Base-by-base conservation (phyloP, 2,113 vertebrate species). In the Dissostichus mawsoni region DNA sequence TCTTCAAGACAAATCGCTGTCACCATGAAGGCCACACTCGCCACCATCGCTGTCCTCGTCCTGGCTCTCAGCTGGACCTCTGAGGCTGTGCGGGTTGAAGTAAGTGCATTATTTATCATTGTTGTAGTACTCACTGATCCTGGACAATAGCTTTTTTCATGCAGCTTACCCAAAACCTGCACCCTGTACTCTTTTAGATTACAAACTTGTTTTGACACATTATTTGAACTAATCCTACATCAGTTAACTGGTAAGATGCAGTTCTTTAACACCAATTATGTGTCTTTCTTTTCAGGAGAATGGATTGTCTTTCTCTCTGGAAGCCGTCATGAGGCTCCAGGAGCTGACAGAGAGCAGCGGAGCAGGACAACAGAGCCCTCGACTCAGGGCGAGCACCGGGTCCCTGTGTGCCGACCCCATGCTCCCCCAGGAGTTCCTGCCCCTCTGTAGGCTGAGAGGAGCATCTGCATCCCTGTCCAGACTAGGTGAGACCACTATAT, bases 281-380 rank as follows among this genome's bases (percentile, higher is more conserved):
- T 13, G 53, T 13, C 65, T 10, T 69, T 74, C 47, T 33, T 33
- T 72, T 9, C 67, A 97, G 97, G 96, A 96, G 71, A 96, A 95
- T 5, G 87, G 95, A 0, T 83, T 95, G 68, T 90, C 91, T 33
- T 96, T 96, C 89, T 78, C 95, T 0, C 63, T 96, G 87, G 96
- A 97, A 23, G 94, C 95, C 0, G 95, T 97, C 73, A 95, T 93
- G 86, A 92, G 93, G 72, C 95, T 98, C 45, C 95, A 96, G 80
- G 88, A 92, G 33, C 44, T 96, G 66, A 51, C 86, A 3, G 81
- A 76, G 47, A 76, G 53, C 57, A 16, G 48, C n/a, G 11, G 1
- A 0, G 6, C 13, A 2, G 65, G 47, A 41, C 61, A 44, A 16
- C 80, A 83, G 14, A 92, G 29, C 53, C 87, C 93, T 0, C 81